Evolutionary conservation across 2,113 vertebrate genomes (phyloP).

Genomic region (Neogobius melanostomus): DNA sequence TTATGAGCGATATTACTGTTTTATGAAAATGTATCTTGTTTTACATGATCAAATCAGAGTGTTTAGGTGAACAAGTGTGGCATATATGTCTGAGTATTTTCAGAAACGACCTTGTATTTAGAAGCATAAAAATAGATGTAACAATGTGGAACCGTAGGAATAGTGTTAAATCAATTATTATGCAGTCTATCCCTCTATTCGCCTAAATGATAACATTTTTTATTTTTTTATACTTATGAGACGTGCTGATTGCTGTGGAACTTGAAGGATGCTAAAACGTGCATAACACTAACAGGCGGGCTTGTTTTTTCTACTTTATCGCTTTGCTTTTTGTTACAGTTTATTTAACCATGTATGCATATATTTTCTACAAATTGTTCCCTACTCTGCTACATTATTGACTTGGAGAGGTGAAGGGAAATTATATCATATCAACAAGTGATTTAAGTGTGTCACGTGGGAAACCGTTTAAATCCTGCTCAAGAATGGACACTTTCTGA

Average conservation of each 20-base stretch:
- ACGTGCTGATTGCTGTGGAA: neutral
- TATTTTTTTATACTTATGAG: neutral
- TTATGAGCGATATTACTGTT: neutral
- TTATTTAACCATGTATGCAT: constrained; percentile 34
- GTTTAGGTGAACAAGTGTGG: neutral
- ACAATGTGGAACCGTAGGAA: neutral
- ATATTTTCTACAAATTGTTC: constrained; percentile 6
- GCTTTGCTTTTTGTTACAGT: constrained; percentile 22
- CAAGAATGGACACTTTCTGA: neutral
- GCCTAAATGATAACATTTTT: neutral
- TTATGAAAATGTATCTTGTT: neutral
- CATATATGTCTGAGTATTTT: neutral
- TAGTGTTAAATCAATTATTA: neutral
- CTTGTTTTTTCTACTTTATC: constrained; percentile 12
- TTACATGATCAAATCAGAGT: neutral
- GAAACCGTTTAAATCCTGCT: neutral
- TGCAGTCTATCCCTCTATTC: neutral
- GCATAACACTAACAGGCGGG: constrained; percentile 15
- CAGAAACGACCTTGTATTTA: neutral
- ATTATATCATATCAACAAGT: neutral
- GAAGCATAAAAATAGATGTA: neutral
- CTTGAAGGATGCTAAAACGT: neutral
- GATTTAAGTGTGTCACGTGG: neutral
- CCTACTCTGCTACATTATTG: constrained; percentile 21
- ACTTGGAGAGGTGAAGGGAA: constrained; percentile 6